phyloP scores from a whole-genome alignment of 1,140 invertebrate species.

The Brachionus plicatilis region DNA sequence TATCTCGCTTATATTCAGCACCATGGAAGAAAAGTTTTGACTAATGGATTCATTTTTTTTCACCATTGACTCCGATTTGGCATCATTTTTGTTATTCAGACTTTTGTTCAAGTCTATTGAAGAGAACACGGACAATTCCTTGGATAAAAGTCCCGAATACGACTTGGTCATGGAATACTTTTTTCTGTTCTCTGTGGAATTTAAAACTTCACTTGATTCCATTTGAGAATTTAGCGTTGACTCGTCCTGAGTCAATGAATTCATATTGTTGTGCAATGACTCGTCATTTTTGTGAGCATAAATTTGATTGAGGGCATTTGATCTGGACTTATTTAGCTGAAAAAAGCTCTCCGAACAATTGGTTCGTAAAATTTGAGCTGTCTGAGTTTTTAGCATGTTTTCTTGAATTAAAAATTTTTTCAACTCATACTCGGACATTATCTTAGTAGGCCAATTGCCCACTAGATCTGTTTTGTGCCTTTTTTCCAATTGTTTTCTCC shows the following conservation, averaged over 20 bases:
- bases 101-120: background rate
- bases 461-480: background rate
- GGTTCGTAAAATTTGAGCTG: conserved; percentile 12
- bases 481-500: background rate
- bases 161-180: conserved; percentile 3
- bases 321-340: background rate
- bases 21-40: conserved; percentile 1
- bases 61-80: background rate
- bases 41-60: background rate
- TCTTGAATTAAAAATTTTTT: conserved; percentile 28
- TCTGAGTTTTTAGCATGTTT: conserved; percentile 24
- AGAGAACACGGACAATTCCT: conserved; percentile 11
- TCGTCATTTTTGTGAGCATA: conserved; percentile 12
- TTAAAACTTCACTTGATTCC: conserved; percentile 33
- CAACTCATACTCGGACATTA: conserved; percentile 19
- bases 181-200: conserved; percentile 3
- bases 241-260: background rate
- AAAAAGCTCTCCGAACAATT: conserved; percentile 33
- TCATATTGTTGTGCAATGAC: background rate
- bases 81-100: background rate
- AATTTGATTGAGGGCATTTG: background rate
- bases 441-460: conserved; percentile 9
- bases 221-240: background rate
- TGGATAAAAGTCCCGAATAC: background rate
- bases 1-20: conserved; percentile 24